A percentile compares a stretch with the other conserved stretches of the same genome.
These are phyloP conservation scores for Trichopria drosophilae DNA, from an alignment of 2,888 invertebrate genomes.

Conservation along the genomic window DNA sequence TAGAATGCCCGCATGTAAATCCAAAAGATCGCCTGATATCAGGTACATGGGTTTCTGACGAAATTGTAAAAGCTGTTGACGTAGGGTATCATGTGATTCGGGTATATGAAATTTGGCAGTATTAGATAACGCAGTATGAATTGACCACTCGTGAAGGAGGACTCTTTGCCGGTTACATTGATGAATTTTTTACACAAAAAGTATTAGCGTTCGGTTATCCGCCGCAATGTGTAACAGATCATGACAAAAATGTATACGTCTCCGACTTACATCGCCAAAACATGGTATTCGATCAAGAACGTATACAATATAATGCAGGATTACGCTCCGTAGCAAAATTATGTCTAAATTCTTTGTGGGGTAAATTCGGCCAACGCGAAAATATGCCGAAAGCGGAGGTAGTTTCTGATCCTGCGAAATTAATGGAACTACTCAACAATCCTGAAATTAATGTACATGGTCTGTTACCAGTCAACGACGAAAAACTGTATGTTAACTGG, in stretches of 20 bases:
- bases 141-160: slow-evolving; percentile 25
- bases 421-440: slow-evolving; percentile 1
- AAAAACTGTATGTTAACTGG: slow-evolving; percentile 4
- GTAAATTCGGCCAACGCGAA: slow-evolving; percentile 18
- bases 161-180: no score
- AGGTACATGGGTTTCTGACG: slow-evolving; percentile 50
- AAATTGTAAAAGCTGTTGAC: slow-evolving; percentile 45
- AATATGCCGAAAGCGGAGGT: slow-evolving; percentile 2
- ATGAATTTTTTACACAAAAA: no score
- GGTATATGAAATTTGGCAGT: slow-evolving; percentile 49
- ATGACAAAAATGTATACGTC: no score
- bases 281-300: no score
- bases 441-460: neutral
- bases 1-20: no score
- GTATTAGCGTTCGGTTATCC: no score
- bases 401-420: neutral
- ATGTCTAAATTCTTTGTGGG: slow-evolving; percentile 16
- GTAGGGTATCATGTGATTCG: slow-evolving; percentile 46
- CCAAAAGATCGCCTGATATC: no score
- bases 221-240: no score
- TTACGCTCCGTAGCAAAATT: slow-evolving; percentile 17
- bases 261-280: no score
- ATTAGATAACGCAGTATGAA: slow-evolving; percentile 38
- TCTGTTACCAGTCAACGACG: slow-evolving; percentile 4
- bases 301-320: slow-evolving; percentile 15